Percentiles rank a stretch among this genome's conserved stretches.
These are phyloP conservation scores for Scaptomyza parva DNA, from an alignment of 2,888 invertebrate genomes.

Conservation along the genomic window DNA sequence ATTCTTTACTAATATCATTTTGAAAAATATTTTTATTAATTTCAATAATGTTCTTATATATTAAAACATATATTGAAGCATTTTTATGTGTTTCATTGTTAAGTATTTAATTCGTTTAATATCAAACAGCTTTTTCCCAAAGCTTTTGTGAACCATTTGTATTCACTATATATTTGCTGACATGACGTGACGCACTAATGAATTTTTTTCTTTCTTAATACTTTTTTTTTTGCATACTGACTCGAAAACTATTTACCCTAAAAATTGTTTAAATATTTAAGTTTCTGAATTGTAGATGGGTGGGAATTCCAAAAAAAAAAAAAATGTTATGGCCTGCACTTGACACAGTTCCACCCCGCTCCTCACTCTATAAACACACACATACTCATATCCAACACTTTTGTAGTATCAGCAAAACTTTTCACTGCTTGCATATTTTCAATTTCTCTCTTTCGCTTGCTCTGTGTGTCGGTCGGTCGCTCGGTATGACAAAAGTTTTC, in stretches of 20 bases:
- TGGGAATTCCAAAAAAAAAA: slow-evolving; percentile 8
- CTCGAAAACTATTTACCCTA: slow-evolving; percentile 15
- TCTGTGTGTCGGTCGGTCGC: slow-evolving; percentile 20
- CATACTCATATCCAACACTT: slow-evolving; percentile 13
- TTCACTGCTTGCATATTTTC: slow-evolving; percentile 71
- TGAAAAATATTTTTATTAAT: no score
- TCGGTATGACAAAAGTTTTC: slow-evolving; percentile 69
- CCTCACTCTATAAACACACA: slow-evolving; percentile 29
- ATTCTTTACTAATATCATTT: no score
- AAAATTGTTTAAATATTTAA: slow-evolving; percentile 51
- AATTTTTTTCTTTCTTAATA: neutral
- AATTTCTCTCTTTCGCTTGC: slow-evolving; percentile 50
- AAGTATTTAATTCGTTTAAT: neutral
- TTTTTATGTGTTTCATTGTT: no score
- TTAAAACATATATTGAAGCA: no score
- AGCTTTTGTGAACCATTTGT: no score
- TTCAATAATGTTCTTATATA: no score
- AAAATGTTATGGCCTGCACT: slow-evolving; percentile 52
- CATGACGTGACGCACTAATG: neutral
- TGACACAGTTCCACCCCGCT: slow-evolving; percentile 58
- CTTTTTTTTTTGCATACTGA: neutral
- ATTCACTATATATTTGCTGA: neutral
- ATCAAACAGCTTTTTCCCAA: neutral
- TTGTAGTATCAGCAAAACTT: slow-evolving; percentile 62
- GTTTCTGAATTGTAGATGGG: slow-evolving; percentile 1